Evolutionary conservation across 1,140 invertebrate genomes (phyloP).

Genomic region (Atta texana): DNA sequence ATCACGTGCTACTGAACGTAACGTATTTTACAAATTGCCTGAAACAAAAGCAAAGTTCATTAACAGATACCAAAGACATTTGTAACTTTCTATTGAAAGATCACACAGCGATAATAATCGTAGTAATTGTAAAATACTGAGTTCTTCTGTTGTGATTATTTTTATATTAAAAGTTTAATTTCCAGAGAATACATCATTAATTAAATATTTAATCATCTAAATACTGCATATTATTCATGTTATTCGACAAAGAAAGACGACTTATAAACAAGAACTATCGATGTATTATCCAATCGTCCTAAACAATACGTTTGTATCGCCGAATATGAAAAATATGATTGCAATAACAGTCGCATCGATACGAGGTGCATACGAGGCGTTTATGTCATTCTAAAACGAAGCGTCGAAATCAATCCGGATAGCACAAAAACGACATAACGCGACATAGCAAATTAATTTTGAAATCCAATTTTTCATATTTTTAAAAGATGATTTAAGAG

Average conservation of each 20-base stretch:
- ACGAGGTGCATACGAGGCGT: slow-evolving; percentile 42
- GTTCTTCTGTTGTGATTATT: slow-evolving; percentile 1
- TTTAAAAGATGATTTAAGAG: not conserved
- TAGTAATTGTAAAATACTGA: not conserved
- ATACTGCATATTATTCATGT: not conserved
- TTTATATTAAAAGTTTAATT: not conserved
- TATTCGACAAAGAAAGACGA: not conserved
- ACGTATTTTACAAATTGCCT: slow-evolving; percentile 36
- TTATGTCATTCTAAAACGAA: slow-evolving; percentile 54
- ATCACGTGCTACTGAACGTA: slow-evolving; percentile 14
- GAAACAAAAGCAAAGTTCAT: slow-evolving; percentile 22
- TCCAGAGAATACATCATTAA: not conserved
- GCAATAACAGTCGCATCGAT: slow-evolving; percentile 48
- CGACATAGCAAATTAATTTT: slow-evolving; percentile 15
- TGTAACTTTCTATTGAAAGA: not conserved
- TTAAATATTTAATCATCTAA: not conserved
- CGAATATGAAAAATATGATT: slow-evolving; percentile 59
- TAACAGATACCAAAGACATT: not conserved
- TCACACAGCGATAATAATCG: not conserved
- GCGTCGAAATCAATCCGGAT: slow-evolving; percentile 52
- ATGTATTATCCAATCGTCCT: slow-evolving; percentile 35
- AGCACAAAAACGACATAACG: slow-evolving; percentile 32
- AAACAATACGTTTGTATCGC: slow-evolving; percentile 45
- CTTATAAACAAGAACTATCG: slow-evolving; percentile 18
- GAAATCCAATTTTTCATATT: not conserved